Evolutionary conservation across 2,113 vertebrate genomes (phyloP), one percentile per base, ranked within the genome.

Genomic region (Rhinopithecus roxellana): DNA sequence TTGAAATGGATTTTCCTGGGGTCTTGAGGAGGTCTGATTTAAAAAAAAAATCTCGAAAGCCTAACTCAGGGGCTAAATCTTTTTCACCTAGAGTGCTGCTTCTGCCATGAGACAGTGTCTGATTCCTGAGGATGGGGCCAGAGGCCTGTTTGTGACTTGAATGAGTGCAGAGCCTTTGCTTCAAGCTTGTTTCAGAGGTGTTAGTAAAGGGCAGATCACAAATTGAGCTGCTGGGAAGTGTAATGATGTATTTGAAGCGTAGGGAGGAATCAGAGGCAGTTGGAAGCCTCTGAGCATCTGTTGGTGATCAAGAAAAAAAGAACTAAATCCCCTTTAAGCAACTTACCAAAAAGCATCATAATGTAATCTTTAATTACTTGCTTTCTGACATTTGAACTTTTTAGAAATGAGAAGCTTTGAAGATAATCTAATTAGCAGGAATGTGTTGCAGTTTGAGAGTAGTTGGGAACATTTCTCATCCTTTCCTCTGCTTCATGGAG

Each of bases 351-450:
- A 90, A 57, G 48, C 74, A 90, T 72, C 80, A 69, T 17, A 75
- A 77, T 70, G 22, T 61, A 95, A 70, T 11, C n/a, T 75, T 78
- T 88, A 87, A 79, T 93, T 74, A 61, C n/a, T 97, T 96, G 16
- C 70, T 83, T 74, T 87, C 67, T 83, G 86, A 89, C 78, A 55
- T 92, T 89, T 93, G 72, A 61, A 78, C 72, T 55, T 95, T 87
- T 94, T 70, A 77, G 85, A 85, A 97, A 90, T 72, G 64, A 92
- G 82, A 82, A 27, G 23, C 38, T 82, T 90, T 93, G 95, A 81
- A 93, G 55, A 89, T 43, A 72, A 70, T 61, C 45, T 93, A 69
- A 88, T 74, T 85, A 92, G 55, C 35, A 61, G 13, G 52, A 83
- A 25, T 38, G 30, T 50, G 18, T 20, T 81, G 3, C 8, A 77